Evolutionary conservation across 2,888 invertebrate species (phyloP).

Genomic region (Drosophila birchii): DNA sequence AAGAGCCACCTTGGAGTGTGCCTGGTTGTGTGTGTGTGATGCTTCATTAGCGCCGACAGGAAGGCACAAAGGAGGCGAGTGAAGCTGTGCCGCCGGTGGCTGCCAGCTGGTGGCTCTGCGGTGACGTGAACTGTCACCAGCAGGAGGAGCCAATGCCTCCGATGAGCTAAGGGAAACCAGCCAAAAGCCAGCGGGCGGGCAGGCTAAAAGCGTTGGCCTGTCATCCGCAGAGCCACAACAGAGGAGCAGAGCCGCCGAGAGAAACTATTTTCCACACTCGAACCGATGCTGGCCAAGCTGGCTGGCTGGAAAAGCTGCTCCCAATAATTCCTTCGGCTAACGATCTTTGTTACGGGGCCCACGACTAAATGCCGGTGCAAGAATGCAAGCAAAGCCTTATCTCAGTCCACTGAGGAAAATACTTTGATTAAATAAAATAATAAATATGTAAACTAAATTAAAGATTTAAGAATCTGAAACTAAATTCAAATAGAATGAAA

Average conservation of each 20-base stretch:
- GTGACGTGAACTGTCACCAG: conserved; percentile 57
- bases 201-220: conserved; percentile 39
- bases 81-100: conserved; percentile 3
- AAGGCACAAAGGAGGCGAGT: conserved; percentile 58
- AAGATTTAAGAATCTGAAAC: neutral
- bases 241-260: neutral
- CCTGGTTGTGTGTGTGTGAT: conserved; percentile 24
- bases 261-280: conserved; percentile 35
- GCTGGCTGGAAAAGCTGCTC: conserved; percentile 24
- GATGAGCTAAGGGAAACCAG: neutral
- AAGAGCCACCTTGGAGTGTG: conserved; percentile 57
- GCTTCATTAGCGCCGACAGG: conserved; percentile 72
- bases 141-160: conserved; percentile 8
- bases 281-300: neutral
- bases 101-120: conserved; percentile 44
- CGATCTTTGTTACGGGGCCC: conserved; percentile 38
- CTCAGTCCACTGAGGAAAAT: conserved; percentile 8
- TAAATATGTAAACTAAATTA: neutral
- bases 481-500: neutral
- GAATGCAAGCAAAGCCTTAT: conserved; percentile 28
- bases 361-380: conserved; percentile 34
- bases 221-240: conserved; percentile 19
- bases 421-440: neutral
- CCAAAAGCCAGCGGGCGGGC: conserved; percentile 24
- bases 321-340: conserved; percentile 40